Base-by-base conservation (phyloP, 1,140 invertebrate species). In the Eupeodes corollae region DNA sequence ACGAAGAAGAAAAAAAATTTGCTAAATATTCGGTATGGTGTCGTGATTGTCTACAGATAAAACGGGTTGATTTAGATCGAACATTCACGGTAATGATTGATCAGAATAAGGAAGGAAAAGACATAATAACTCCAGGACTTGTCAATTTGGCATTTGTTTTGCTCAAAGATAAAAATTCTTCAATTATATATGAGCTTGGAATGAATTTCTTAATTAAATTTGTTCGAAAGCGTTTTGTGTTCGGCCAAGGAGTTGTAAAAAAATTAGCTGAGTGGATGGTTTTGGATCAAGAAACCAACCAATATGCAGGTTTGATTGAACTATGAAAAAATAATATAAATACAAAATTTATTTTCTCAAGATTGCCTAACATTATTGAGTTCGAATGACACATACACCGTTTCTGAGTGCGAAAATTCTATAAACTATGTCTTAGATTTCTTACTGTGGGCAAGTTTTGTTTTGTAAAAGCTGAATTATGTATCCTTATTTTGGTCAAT, bases 91-190 rank as follows among this genome's bases (percentile, higher is more conserved):
- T 67, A 18, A 56, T 67, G 0, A 61, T 67, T 16, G 64, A 67
- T 48, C 64, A 65, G 30, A 67, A 67, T 44, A 64, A 67, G 43
- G 60, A 67, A 33, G 63, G 63, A 21, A 67, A 63, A 31, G 64
- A 67, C 52, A 53, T 59, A 11, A 59, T 67, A 8, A 67, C 64
- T 1, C 64, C 64, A 0, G 64, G 64, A 0, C 44, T 67, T 1
- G 53, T 64, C 1, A 57, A 61, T 15, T 43, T 67, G 6, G 56
- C 58, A 1, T 67, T 67, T 50, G 50, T 53, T 3, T 40, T 67
- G 40, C 52, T 67, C 0, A 67, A 65, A 34, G 46, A 60, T 0
- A 55, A 57, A 19, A 50, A 63, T 10, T 49, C 54, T 3, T 52
- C 53, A 6, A 54, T 55, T 33, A 40, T 67, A 15, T 58, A 67